Evolutionary conservation across 2,888 invertebrate species (phyloP).

Genomic region (Pollenia angustigena): DNA sequence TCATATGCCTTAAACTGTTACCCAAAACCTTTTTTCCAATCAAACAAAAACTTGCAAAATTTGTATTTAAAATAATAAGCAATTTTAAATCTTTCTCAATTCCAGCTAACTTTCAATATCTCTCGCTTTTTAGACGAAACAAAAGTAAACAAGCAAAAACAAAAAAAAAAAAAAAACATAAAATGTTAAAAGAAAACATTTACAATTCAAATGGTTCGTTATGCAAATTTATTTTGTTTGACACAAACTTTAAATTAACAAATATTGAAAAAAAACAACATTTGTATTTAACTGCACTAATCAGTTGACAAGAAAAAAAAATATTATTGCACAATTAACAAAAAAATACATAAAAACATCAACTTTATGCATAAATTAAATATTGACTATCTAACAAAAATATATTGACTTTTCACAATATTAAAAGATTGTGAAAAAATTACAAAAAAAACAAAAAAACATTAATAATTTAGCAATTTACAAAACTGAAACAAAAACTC

Average conservation of each 20-base stretch:
- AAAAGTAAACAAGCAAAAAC: constrained; percentile 12
- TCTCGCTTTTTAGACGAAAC: background rate
- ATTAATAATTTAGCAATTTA: constrained; percentile 53
- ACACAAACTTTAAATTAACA: constrained; percentile 16
- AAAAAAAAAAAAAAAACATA: background rate
- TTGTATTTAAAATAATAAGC: background rate
- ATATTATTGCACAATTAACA: constrained; percentile 49
- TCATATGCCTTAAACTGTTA: background rate
- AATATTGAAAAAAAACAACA: constrained; percentile 36
- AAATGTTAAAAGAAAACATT: background rate
- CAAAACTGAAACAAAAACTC: background rate
- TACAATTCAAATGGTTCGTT: constrained; percentile 57
- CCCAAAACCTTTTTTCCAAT: background rate
- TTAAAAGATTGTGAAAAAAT: constrained; percentile 43
- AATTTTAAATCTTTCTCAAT: background rate
- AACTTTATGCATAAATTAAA: constrained; percentile 50
- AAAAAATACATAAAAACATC: constrained; percentile 1
- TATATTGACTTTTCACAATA: constrained; percentile 61
- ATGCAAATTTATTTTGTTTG: constrained; percentile 47
- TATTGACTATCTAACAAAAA: constrained; percentile 49
- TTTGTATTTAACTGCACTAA: constrained; percentile 38
- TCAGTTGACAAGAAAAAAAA: constrained; percentile 26
- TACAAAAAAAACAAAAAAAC: constrained; percentile 13
- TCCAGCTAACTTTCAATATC: constrained; percentile 25
- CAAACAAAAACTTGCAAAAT: constrained; percentile 27